Evolutionary conservation across 1,140 invertebrate genomes (phyloP), one percentile per base, ranked within the genome.

Genomic region (Muscidifurax raptorellus): DNA sequence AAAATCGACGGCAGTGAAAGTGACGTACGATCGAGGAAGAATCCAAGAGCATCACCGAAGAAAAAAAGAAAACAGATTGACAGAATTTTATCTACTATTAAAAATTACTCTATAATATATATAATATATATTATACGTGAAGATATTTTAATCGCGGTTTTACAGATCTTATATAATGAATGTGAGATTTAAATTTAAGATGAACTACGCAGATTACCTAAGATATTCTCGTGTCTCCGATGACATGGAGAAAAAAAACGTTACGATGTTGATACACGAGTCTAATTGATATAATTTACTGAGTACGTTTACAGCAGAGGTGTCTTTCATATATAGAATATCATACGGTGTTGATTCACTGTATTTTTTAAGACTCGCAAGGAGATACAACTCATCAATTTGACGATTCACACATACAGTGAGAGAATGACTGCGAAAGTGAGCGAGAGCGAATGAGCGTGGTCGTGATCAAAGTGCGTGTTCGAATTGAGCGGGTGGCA

Each of bases 81-180:
- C 86, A 88, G 88, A 89, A 89, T 90, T 91, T 91, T 91, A 91
- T 90, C 88, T 88, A 87, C 71, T 86, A 87, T 88, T 87, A 85
- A 71, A 87, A 87, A 84, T 84, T 85, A 83, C 80, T 82, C 47
- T 82, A 72, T 80, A 80, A 84, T 84, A 86, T 82, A 85, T 74
- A 85, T 28, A 79, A 87, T 87, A 87, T 85, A 79, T 85, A 86
- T 74, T 86, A 86, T 74, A 85, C 77, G 77, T 88, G 88, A 89
- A 91, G 85, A 91, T 91, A 92, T 92, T 92, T 92, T 91, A 91
- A 91, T 86, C 88, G 88, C 88, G 89, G 88, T 92, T 92, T 92
- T 92, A 90, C 89, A 91, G 86, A 91, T 89, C 89, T 89, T 90
- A 89, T 90, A 90, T 75, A 82, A 67, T 91, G 83, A 91, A 90